These are phyloP conservation scores for Acanthococcus lagerstroemiae DNA, from an alignment of 2,888 invertebrate genomes.

Conservation along the genomic window DNA sequence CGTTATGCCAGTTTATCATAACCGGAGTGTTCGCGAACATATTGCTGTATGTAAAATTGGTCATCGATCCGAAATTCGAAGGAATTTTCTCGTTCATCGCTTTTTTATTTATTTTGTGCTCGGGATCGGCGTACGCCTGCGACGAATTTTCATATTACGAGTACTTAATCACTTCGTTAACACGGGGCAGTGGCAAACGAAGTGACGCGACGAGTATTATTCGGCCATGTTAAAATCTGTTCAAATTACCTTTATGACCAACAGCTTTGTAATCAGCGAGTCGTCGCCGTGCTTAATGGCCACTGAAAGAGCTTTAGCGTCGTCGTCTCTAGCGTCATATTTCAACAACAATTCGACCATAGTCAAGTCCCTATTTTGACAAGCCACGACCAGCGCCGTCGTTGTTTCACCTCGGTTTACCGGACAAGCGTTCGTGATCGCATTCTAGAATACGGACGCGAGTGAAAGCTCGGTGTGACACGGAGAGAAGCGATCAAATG, in stretches of 20 bases:
- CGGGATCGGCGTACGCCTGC: constrained; percentile 73
- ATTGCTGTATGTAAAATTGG: constrained; percentile 61
- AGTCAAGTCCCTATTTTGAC: constrained; percentile 54
- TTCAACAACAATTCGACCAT: constrained; percentile 67
- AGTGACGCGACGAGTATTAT: background rate
- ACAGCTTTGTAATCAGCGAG: constrained; percentile 61
- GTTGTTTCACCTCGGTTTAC: constrained; percentile 3
- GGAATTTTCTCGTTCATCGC: constrained; percentile 58
- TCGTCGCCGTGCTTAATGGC: constrained; percentile 66
- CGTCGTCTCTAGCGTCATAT: constrained; percentile 78
- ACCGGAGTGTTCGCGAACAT: constrained; percentile 75
- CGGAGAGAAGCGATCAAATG: background rate
- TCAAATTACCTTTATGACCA: constrained; percentile 58
- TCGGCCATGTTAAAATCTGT: background rate
- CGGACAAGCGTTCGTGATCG: background rate
- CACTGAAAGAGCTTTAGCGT: constrained; percentile 67
- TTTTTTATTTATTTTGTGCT: constrained; percentile 84
- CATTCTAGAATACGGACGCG: background rate
- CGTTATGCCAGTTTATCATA: constrained; percentile 84
- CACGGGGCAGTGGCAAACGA: background rate
- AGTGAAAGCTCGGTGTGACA: too few relatives aligned
- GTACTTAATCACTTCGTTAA: background rate
- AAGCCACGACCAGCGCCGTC: constrained; percentile 55
- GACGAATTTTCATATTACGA: background rate
- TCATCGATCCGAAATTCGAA: constrained; percentile 48